A percentile compares a stretch with the other conserved stretches of the same genome.
These are phyloP conservation scores for Drosophila nebulosa DNA, from an alignment of 1,140 invertebrate genomes.

Conservation along the genomic window DNA sequence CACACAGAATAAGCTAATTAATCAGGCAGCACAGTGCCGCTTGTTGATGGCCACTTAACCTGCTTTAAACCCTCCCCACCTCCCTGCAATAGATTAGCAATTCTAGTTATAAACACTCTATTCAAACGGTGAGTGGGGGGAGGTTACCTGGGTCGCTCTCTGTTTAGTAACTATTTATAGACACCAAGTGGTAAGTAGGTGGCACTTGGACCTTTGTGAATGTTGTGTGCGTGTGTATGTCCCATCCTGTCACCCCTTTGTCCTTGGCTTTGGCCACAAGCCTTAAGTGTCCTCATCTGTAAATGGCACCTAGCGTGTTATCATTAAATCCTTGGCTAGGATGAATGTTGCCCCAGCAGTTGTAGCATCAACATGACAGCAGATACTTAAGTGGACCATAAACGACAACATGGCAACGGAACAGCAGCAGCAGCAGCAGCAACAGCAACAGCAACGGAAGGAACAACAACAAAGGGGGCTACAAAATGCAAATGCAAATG, in stretches of 20 bases:
- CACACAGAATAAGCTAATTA: conserved; percentile 42
- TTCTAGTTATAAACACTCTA: background rate
- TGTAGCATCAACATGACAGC: conserved; percentile 42
- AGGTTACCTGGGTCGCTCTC: background rate
- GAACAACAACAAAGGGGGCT: conserved; percentile 23
- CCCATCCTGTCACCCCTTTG: conserved; percentile 23
- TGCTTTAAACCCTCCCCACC: conserved; percentile 28
- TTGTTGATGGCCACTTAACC: conserved; percentile 30
- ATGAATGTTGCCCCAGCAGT: conserved; percentile 5
- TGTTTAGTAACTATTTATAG: conserved; percentile 56
- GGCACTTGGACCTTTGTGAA: background rate
- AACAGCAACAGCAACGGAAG: conserved; percentile 15
- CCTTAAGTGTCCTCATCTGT: conserved; percentile 41
- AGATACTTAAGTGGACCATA: conserved; percentile 68
- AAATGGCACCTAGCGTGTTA: conserved; percentile 68
- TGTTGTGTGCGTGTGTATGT: background rate
- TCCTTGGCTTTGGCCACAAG: conserved; percentile 10
- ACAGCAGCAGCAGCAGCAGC: background rate
- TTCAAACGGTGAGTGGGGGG: background rate
- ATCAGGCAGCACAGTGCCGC: conserved; percentile 19
- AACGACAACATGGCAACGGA: conserved; percentile 47
- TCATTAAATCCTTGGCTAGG: conserved; percentile 54
- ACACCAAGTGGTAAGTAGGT: conserved; percentile 13
- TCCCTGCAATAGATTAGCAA: conserved; percentile 2
- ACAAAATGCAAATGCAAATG: conserved; percentile 70